These are phyloP conservation scores for Eristalinus sepulchralis DNA, from an alignment of 2,888 invertebrate genomes.

Conservation along the genomic window DNA sequence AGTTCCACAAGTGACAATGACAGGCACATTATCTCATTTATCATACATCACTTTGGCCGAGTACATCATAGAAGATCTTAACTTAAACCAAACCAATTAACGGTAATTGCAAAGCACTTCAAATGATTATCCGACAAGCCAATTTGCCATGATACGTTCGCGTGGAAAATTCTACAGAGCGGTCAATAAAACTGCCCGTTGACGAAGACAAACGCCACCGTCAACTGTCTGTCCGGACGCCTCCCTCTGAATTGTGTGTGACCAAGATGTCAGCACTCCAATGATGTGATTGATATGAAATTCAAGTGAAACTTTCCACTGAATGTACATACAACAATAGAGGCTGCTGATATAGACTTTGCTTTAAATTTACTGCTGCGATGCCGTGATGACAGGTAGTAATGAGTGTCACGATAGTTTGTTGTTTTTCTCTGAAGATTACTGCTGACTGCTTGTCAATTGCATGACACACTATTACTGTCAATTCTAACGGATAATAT, in stretches of 20 bases:
- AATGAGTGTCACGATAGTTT: not conserved
- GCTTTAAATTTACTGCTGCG: not conserved
- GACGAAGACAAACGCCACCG: slow-evolving; percentile 45
- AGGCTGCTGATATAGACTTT: not conserved
- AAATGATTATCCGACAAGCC: slow-evolving; percentile 50
- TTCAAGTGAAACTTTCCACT: slow-evolving; percentile 23
- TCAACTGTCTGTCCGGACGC: not conserved
- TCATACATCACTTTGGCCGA: slow-evolving; percentile 32
- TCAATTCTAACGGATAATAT: not conserved
- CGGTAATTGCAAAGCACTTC: slow-evolving; percentile 50
- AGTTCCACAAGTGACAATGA: slow-evolving; percentile 1
- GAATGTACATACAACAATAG: not conserved
- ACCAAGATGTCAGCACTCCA: slow-evolving; percentile 28
- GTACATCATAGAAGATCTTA: slow-evolving; percentile 18
- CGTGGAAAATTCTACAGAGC: slow-evolving; percentile 42
- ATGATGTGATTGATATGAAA: slow-evolving; percentile 22
- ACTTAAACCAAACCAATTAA: slow-evolving; percentile 45
- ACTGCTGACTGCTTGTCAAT: not conserved
- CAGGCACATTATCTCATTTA: slow-evolving; percentile 30
- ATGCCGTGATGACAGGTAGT: not conserved
- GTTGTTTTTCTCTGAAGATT: not conserved
- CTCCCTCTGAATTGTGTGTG: slow-evolving; percentile 19
- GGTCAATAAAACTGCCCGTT: slow-evolving; percentile 9
- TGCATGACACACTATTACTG: not conserved
- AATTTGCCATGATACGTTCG: slow-evolving; percentile 57